Conservation (phyloP, 2,888 invertebrate genomes). For the Orthosia incerta region DNA sequence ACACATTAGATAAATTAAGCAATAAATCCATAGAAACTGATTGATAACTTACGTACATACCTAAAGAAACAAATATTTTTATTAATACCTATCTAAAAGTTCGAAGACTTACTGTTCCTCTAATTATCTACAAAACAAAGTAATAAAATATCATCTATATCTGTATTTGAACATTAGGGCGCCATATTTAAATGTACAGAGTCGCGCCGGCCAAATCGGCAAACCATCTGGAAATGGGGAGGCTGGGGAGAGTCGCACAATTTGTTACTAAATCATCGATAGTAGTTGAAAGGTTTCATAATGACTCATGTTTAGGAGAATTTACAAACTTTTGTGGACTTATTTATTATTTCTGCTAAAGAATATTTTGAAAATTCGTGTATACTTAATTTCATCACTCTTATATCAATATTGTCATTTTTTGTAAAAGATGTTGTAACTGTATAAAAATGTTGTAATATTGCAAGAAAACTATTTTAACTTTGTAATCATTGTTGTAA, state of each 20-base stretch:
- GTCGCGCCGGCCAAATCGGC: slow-evolving; percentile 69
- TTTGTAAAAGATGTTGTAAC: too few relatives aligned
- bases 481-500: too few relatives aligned
- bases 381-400: too few relatives aligned
- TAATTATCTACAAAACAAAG: slow-evolving; percentile 52
- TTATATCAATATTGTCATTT: too few relatives aligned
- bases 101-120: slow-evolving; percentile 29
- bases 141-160: slow-evolving; percentile 55
- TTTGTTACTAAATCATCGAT: slow-evolving; percentile 79
- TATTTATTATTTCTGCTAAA: background rate
- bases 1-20: slow-evolving; percentile 6
- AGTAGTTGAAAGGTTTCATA: slow-evolving; percentile 59
- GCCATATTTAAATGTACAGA: slow-evolving; percentile 81
- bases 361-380: too few relatives aligned
- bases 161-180: slow-evolving; percentile 68
- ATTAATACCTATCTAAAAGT: background rate
- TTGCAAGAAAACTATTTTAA: too few relatives aligned
- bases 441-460: too few relatives aligned
- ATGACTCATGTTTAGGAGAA: slow-evolving; percentile 24
- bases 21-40: slow-evolving; percentile 1
- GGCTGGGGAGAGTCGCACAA: slow-evolving; percentile 71
- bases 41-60: background rate
- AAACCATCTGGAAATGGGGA: slow-evolving; percentile 84
- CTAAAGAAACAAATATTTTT: background rate
- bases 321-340: slow-evolving; percentile 4